phyloP scores from a whole-genome alignment of 2,888 invertebrate species.

The Notodonta ziczac region DNA sequence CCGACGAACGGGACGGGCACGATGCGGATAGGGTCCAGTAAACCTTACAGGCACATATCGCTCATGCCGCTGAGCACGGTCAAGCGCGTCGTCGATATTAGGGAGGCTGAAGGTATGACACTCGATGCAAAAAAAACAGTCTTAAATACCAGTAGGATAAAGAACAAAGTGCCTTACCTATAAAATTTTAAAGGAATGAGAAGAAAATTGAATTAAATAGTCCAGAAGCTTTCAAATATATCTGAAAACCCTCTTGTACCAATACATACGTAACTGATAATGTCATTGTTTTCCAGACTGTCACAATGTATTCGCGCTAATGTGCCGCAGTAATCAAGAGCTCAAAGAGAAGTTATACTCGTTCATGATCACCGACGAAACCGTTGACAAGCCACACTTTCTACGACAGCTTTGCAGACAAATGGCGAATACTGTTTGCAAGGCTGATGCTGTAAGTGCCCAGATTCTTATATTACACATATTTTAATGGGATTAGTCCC shows the following conservation, averaged over 20 bases:
- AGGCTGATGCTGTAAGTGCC: conserved; percentile 93
- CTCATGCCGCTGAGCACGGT: conserved; percentile 95
- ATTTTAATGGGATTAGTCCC: no score
- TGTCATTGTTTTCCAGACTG: conserved; percentile 86
- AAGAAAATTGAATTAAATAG: no score
- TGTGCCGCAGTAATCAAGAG: conserved; percentile 94
- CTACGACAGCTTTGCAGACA: conserved; percentile 93
- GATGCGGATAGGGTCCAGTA: conserved; percentile 87
- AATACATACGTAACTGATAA: background rate
- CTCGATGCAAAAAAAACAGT: background rate
- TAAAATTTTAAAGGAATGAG: no score
- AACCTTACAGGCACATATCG: conserved; percentile 96
- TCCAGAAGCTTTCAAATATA: no score
- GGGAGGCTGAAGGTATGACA: conserved; percentile 90
- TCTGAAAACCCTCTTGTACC: no score
- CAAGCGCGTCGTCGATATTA: conserved; percentile 95
- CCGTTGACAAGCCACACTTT: conserved; percentile 92
- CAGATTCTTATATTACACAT: conserved; percentile 6
- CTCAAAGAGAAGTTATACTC: conserved; percentile 94
- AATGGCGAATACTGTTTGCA: conserved; percentile 96
- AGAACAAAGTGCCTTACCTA: no score
- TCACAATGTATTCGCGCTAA: conserved; percentile 95
- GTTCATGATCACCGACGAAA: conserved; percentile 93
- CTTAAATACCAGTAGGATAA: no score
- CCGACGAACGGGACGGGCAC: conserved; percentile 86